Evolutionary conservation across 1,140 invertebrate species (phyloP).

Genomic region (Geopemphigus sp.): DNA sequence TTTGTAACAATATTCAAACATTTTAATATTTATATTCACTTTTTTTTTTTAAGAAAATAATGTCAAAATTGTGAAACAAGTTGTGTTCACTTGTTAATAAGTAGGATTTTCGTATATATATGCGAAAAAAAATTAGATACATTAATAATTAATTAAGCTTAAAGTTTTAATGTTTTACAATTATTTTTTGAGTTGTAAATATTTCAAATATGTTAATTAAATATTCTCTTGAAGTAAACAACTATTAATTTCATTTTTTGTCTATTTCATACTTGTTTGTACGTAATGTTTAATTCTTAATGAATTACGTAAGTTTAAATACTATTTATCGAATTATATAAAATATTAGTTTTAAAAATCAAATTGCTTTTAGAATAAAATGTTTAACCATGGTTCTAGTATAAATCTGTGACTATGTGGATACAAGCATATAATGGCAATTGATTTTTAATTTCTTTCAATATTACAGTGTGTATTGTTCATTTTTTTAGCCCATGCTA

Average conservation of each 20-base stretch:
- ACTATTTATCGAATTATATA: too few species aligned
- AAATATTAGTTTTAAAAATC: too few species aligned
- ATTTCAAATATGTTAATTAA: not conserved
- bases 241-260: not conserved
- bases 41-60: not conserved
- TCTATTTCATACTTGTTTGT: too few species aligned
- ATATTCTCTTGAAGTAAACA: not conserved
- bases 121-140: not conserved
- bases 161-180: not conserved
- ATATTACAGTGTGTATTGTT: too few species aligned
- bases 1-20: not conserved
- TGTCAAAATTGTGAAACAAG: not conserved
- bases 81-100: not conserved
- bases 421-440: too few species aligned
- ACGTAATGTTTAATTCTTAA: too few species aligned
- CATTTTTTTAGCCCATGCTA: too few species aligned
- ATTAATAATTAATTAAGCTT: not conserved
- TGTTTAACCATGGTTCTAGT: too few species aligned
- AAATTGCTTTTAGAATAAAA: too few species aligned
- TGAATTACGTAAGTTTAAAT: too few species aligned
- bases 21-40: slow-evolving; percentile 10
- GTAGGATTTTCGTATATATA: not conserved
- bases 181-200: not conserved
- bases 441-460: too few species aligned
- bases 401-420: too few species aligned